These are phyloP conservation scores for Tenthredo amoena DNA, from an alignment of 2,888 invertebrate species.

Conservation along the genomic window DNA sequence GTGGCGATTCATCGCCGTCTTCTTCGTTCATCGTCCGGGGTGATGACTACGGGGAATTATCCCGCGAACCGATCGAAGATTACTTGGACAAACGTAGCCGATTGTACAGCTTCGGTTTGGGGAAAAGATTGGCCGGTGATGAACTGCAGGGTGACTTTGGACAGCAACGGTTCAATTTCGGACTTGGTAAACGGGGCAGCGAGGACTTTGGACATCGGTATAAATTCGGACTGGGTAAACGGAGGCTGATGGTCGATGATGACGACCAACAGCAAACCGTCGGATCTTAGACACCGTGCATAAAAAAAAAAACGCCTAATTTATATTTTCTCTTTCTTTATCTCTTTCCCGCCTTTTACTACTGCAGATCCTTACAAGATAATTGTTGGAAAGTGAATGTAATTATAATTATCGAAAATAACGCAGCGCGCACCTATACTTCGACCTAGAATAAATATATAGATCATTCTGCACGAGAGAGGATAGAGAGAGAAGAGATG, in stretches of 20 bases:
- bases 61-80: slow-evolving; percentile 74
- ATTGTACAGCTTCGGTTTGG: slow-evolving; percentile 82
- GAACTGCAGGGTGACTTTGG: slow-evolving; percentile 71
- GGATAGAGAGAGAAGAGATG: not conserved
- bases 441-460: not conserved
- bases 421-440: not conserved
- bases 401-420: not conserved
- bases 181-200: slow-evolving; percentile 60
- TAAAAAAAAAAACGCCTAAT: not conserved
- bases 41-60: slow-evolving; percentile 77
- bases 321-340: slow-evolving; percentile 22
- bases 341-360: not conserved
- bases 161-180: slow-evolving; percentile 50
- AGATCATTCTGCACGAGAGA: not conserved
- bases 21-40: slow-evolving; percentile 63
- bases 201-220: slow-evolving; percentile 61
- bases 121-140: slow-evolving; percentile 78
- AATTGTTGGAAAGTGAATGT: not conserved
- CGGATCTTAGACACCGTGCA: not conserved
- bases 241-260: slow-evolving; percentile 60
- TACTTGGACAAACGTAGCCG: slow-evolving; percentile 80
- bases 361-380: not conserved
- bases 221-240: slow-evolving; percentile 68
- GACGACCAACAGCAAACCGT: slow-evolving; percentile 5
- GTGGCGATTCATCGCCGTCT: slow-evolving; percentile 53